A percentile compares a stretch with the other conserved stretches of the same genome.
phyloP scores from a whole-genome alignment of 2,797 vertebrate genomes.

The Sebastes minor region DNA sequence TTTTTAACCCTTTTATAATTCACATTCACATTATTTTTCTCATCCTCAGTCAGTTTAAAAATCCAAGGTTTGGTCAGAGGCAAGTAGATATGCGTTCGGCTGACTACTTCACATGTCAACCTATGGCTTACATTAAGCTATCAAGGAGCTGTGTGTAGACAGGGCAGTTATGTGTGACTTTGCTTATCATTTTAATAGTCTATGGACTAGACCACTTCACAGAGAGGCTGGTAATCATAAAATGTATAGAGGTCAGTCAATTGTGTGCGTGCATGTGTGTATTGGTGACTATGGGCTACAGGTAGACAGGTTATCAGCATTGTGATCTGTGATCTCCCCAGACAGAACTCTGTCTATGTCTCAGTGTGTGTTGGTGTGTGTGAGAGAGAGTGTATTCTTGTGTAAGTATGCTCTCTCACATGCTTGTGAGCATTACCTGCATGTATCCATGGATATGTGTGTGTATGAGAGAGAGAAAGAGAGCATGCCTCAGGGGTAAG shows the following conservation, averaged over 20 bases:
- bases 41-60: not conserved
- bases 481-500: conserved; percentile 70
- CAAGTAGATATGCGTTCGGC: not conserved
- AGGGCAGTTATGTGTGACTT: not conserved
- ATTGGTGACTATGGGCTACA: not conserved
- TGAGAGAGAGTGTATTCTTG: not conserved
- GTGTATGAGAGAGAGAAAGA: conserved; percentile 17
- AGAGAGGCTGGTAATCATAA: conserved; percentile 9
- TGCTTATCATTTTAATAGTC: not conserved
- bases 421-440: conserved; percentile 44
- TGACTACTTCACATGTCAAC: not conserved
- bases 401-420: conserved; percentile 28
- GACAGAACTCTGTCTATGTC: conserved; percentile 21
- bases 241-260: conserved; percentile 17
- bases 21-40: not conserved
- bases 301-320: conserved; percentile 47
- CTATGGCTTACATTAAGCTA: not conserved
- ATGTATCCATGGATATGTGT: conserved; percentile 28
- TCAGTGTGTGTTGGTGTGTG: not conserved
- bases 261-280: conserved; percentile 11
- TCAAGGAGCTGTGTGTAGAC: not conserved
- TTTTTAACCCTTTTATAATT: not conserved
- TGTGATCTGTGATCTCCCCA: conserved; percentile 35
- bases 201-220: not conserved
- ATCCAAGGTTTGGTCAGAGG: not conserved